Base-by-base conservation (phyloP, 2,797 vertebrate species). In the Cirrhinus molitorella region DNA sequence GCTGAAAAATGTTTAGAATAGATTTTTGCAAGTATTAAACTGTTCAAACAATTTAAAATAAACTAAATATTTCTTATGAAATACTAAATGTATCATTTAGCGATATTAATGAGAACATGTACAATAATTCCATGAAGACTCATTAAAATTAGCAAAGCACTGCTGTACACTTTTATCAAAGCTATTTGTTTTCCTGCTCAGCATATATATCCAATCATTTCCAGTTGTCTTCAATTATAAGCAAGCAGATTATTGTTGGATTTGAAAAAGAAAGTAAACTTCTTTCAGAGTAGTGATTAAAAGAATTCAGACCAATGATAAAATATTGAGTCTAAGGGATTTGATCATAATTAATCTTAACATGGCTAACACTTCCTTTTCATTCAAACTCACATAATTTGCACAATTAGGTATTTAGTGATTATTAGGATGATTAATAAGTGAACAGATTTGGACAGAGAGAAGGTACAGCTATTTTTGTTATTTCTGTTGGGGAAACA, bases 301-400 rank as follows among this genome's bases (percentile, higher is more conserved):
- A 79, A 71, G 37, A 83, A 71, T 61, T 47, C 28, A 49, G 43
- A 59, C 21, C 66, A 16, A 47, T 72, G 70, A 76, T 31, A 59
- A 47, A 21, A 68, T 11, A 67, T 47, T 37, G 61, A 80, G 61
- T 59, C 37, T 49, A 34, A 43, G 65, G 66, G 49, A 83, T 67
- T 25, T 43, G 37, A 72, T 66, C 25, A 75, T 85, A 83, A 85
- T 80, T 83, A 80, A 80, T 78, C 77, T 66, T 72, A 67, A 72
- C 65, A 59, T 71, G 71, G 40, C 80, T 57, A 55, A 63, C n/a
- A 28, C 55, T 67, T 65, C 61, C 57, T 55, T 76, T 85, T 25
- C 13, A 74, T 68, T 68, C 12, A 57, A 37, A 75, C 21, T 37
- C 61, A n/a, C n/a, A n/a, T n/a, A n/a, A n/a, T 83, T 12, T 21